Base-by-base conservation (phyloP, 2,888 invertebrate genomes). In the Eilema depressum region DNA sequence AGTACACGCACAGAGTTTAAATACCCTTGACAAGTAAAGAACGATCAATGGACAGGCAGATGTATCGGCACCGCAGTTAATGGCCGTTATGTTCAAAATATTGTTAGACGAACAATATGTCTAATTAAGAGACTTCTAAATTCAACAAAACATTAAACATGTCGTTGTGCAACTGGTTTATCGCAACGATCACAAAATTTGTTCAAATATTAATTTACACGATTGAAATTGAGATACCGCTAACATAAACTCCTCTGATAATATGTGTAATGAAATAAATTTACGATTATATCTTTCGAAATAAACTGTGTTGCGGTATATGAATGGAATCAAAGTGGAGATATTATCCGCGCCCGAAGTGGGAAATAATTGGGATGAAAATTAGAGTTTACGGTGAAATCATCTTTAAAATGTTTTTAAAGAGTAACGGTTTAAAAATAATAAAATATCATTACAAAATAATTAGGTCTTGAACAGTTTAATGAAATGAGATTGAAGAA, bases 41-140 rank as follows among this genome's bases (percentile, higher is more conserved):
- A 72, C 73, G 79, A 77, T 78, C 64, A 67, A 77, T 72, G 61
- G 41, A 72, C 66, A 70, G 86, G 91, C 93, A 92, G 94, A 92
- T 94, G 92, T 87, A 87, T 86, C 86, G 73, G 72, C 73, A 77
- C 79, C 81, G 87, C 86, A 86, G 83, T 86, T 83, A 82, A 82
- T 84, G 82, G 83, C 89, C 88, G 89, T 87, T 86, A 88, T 83
- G 79, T 84, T 80, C 77, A 77, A 87, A 88, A 87, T 86, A 89
- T 89, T 87, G 86, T 89, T 86, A 80, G 63, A 81, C 80, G 57
- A 88, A 94, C 95, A 95, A 95, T 94, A 88, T 88, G 47, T 79
- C 86, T 93, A 92, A 95, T 95, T 93, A 92, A 91, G 88, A 81
- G 82, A 83, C 86, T 84, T 77, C 78, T 77, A 86, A 86, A 87